These are phyloP conservation scores for Lamellibrachia satsuma DNA, from an alignment of 2,888 invertebrate genomes.

Conservation along the genomic window DNA sequence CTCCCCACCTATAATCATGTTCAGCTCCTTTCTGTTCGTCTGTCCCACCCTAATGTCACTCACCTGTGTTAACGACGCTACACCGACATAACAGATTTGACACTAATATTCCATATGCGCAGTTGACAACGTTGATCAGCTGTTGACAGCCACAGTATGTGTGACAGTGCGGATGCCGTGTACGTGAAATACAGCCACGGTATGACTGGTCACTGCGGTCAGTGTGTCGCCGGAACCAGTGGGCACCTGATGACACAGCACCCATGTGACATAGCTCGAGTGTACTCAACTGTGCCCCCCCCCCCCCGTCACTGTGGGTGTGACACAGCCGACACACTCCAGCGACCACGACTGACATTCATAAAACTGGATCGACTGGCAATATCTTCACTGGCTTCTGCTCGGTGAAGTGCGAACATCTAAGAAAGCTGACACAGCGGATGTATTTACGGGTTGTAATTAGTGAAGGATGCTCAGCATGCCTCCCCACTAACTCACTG, in stretches of 20 bases:
- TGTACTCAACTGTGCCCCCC: not conserved
- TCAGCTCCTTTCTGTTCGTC: not conserved
- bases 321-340: not conserved
- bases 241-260: not conserved
- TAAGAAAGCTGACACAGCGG: not conserved
- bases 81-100: not conserved
- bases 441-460: constrained; percentile 5
- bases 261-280: not conserved
- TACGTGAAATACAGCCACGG: not conserved
- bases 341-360: not conserved
- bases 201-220: not conserved
- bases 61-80: not conserved
- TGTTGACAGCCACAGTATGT: not conserved
- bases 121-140: not conserved
- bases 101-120: not conserved
- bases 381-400: not conserved
- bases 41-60: not conserved
- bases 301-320: not conserved
- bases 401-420: not conserved
- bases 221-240: not conserved
- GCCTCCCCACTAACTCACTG: not conserved
- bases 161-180: not conserved
- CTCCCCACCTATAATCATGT: not conserved
- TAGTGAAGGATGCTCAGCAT: not conserved
- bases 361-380: not conserved